Base-by-base conservation (phyloP, 2,888 invertebrate species). In the Steinernema scapterisci region DNA sequence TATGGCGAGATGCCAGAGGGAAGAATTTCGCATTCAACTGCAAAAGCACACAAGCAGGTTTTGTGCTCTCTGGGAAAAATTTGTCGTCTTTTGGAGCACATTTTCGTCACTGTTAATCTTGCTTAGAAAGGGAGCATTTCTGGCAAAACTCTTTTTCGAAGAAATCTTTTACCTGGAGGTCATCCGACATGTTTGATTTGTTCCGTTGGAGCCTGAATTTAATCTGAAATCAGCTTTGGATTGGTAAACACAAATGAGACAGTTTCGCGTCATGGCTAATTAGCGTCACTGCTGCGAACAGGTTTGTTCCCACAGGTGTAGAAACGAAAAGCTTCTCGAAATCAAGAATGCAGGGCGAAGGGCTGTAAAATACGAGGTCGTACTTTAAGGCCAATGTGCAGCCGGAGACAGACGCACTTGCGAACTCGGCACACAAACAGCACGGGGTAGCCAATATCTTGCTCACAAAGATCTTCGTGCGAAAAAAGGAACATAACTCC, bases 11-110 rank as follows among this genome's bases (percentile, higher is more conserved):
- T 38, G 63, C 31, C 31, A 63, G 63, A 25, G 21, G 27, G 5
- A 38, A 3, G 16, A 27, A 25, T 11, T 25, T 54, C 1, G 31
- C 19, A 27, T 63, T 27, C 63, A 31, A 27, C 11, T 63, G 63
- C 63, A 63, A 38, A 54, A 25, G 38, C 38, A 48, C 16, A 48
- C 48, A 54, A 54, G 54, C 54, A 54, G 54, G 63, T 63, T 63
- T 63, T 63, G 21, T 5, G 54, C 25, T 1, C 13, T 6, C 21
- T 21, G 16, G 16, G 16, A 16, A 31, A 2, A 6, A 31, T 13
- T 63, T 38, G 63, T 63, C 63, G 38, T 21, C 52, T 21, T 23
- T 11, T 21, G 21, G 11, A 19, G 31, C 31, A 31, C 63, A 11
- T 5, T 63, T 31, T 63, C 23, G 11, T 19, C 52, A 23, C 1